phyloP scores from a whole-genome alignment of 2,888 invertebrate species.

The Rhimphoctona megacephalus region DNA sequence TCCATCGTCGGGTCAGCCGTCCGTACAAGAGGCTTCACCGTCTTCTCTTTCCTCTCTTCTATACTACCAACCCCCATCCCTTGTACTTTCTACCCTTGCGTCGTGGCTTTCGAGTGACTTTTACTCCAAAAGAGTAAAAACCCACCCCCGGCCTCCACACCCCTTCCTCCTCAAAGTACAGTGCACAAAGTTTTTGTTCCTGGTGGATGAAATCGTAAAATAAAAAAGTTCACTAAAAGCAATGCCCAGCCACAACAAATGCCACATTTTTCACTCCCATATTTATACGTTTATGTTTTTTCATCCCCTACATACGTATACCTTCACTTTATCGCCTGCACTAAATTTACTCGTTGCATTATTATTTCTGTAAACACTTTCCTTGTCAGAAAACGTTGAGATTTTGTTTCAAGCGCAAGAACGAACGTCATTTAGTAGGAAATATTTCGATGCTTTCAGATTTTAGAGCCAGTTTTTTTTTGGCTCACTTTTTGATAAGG shows the following conservation, averaged over 20 bases:
- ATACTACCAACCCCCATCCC: background rate
- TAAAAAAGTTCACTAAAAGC: conserved; percentile 47
- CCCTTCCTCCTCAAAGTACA: background rate
- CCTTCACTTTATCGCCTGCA: background rate
- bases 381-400: background rate
- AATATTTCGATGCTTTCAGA: background rate
- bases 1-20: conserved; percentile 83
- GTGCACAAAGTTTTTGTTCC: conserved; percentile 51
- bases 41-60: conserved; percentile 24
- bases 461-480: background rate
- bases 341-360: background rate
- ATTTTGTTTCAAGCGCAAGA: background rate
- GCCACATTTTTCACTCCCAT: background rate
- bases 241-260: conserved; percentile 5
- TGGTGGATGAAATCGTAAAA: background rate
- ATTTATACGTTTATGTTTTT: background rate
- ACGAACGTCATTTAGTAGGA: background rate
- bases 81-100: conserved; percentile 4
- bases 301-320: background rate
- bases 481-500: background rate
- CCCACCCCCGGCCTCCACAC: background rate
- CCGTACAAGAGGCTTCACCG: conserved; percentile 69
- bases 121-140: conserved; percentile 22
- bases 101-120: conserved; percentile 53
- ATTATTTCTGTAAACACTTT: background rate